Evolutionary conservation across 2,888 invertebrate genomes (phyloP).

Genomic region (Synergus umbraculus): DNA sequence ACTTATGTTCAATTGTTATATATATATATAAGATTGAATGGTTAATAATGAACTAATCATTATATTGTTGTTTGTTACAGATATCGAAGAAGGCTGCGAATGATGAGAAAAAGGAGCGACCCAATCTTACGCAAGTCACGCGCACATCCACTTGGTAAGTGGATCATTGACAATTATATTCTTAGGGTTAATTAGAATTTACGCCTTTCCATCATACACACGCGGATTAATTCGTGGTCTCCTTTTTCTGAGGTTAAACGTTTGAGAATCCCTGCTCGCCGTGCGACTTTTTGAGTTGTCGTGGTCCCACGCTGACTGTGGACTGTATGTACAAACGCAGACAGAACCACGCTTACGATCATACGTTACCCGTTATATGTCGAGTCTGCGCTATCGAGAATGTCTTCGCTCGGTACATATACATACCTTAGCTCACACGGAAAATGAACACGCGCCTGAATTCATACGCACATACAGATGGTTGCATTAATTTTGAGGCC

Average conservation of each 20-base stretch:
- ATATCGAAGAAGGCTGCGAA: neutral
- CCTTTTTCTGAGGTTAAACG: slow-evolving; percentile 44
- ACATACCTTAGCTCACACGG: slow-evolving; percentile 42
- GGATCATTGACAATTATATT: slow-evolving; percentile 11
- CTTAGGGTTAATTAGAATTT: slow-evolving; percentile 23
- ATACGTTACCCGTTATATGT: slow-evolving; percentile 57
- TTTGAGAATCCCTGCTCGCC: slow-evolving; percentile 73
- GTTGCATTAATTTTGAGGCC: slow-evolving; percentile 8
- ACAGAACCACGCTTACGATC: slow-evolving; percentile 45
- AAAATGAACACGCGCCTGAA: slow-evolving; percentile 33
- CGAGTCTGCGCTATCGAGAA: slow-evolving; percentile 57
- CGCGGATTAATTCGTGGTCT: slow-evolving; percentile 21
- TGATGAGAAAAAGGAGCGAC: neutral
- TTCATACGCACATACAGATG: slow-evolving; percentile 1
- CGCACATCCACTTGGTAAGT: neutral
- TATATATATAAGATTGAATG: neutral
- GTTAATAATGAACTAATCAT: neutral
- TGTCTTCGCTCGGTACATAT: slow-evolving; percentile 53
- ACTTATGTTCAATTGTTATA: neutral
- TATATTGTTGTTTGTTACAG: neutral
- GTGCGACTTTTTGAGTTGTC: slow-evolving; percentile 76
- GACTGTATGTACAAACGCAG: slow-evolving; percentile 59
- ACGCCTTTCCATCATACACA: neutral
- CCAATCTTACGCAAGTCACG: neutral
- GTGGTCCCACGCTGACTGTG: slow-evolving; percentile 75